Percentiles rank a stretch among this genome's conserved stretches.
Evolutionary conservation across 53 echinoderm and acorn worm genomes (phyloP).

Genomic region (Antedon mediterranea): DNA sequence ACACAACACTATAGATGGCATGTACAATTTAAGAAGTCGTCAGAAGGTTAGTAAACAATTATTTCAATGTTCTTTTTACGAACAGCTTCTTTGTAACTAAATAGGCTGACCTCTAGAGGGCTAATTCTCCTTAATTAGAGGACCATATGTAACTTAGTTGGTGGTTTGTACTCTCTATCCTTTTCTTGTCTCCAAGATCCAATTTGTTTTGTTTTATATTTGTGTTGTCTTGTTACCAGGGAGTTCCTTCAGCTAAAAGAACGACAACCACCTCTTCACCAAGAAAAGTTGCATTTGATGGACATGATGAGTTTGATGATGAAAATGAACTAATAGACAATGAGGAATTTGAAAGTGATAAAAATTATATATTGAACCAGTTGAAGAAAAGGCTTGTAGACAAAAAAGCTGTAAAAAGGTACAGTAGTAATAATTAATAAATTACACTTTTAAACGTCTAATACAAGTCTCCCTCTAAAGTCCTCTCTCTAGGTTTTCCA

Average conservation of each 20-base stretch:
- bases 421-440: no score
- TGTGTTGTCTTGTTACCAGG: not conserved
- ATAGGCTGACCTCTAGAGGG: no score
- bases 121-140: no score
- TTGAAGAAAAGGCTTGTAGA: not conserved
- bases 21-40: not conserved
- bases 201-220: no score
- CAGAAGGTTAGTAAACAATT: not conserved
- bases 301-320: not conserved
- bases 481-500: no score
- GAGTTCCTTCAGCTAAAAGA: not conserved
- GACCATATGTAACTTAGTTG: no score
- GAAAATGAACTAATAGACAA: not conserved
- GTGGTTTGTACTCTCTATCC: no score
- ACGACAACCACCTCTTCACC: not conserved
- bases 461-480: no score
- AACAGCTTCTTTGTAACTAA: no score
- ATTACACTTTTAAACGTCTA: no score
- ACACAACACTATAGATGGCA: not conserved
- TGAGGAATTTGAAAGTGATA: not conserved
- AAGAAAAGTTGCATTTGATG: not conserved
- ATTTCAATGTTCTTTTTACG: no score
- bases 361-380: not conserved
- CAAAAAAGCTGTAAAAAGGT: not conserved
- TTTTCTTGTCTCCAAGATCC: no score